Base-by-base conservation (phyloP, 2,888 invertebrate species). In the Rhorus exstirpatorius region DNA sequence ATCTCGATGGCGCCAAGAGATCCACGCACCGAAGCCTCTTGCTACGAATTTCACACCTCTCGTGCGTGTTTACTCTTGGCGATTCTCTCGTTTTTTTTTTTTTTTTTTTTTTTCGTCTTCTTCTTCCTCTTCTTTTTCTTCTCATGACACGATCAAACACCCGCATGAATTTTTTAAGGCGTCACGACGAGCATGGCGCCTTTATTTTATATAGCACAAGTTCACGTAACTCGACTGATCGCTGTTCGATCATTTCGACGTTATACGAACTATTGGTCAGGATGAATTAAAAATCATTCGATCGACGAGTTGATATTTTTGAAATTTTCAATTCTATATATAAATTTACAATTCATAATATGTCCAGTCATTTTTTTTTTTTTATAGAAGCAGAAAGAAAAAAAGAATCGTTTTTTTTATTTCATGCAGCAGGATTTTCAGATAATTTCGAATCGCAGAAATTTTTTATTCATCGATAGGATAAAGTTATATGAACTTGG, bases 1-100 rank as follows among this genome's bases (percentile, higher is more conserved):
- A 79, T 75, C 51, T 41, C 31, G 58, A 49, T 79, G 79, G 79
- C 79, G 79, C 79, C 79, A 75, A 61, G 53, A 53, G 51, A 38
- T 53, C 19, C 38, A 26, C 61, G 14, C 38, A 55, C 12, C 58
- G 31, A 65, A 46, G 58, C 41, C 49, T 51, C 63, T 46, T 31
- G 63, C 44, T 17, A 46, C 26, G 53, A 71, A 78, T 63, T 41
- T 78, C 78, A 35, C 78, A 71, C 71, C 55, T 78, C 55, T 44
- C 61, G 41, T 31, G 53, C 41, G 31, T 71, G 31, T 67, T 49
- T 63, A 53, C 41, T 68, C 67, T 53, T 4, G 35, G 41, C 12
- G 17, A 31, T 21, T 61, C 26, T 63, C 21, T 46, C 14, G 1
- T n/a, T 44, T 24, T 51, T 12, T 58, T 35, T 51, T 14, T n/a